Conservation (phyloP, 1,140 invertebrate genomes). For the Brachionus asplanchnoidis region DNA sequence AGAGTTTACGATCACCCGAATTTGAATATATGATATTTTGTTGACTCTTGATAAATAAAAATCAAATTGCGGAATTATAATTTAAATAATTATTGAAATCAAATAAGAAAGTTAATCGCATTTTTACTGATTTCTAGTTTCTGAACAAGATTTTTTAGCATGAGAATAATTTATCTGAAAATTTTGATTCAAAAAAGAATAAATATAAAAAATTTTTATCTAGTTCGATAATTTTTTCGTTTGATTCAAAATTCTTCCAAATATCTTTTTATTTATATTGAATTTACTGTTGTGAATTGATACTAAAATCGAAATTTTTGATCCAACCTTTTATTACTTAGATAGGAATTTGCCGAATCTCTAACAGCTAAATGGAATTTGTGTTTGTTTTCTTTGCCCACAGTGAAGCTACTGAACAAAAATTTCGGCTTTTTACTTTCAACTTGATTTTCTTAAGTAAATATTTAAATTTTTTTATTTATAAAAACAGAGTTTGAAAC, state of each 20-base stretch:
- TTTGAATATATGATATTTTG: neutral
- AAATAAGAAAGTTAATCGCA: neutral
- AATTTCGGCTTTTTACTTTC: neutral
- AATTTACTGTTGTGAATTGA: neutral
- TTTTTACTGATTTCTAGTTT: neutral
- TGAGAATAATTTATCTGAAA: neutral
- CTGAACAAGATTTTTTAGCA: neutral
- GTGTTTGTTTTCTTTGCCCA: neutral
- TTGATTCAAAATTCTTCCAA: neutral
- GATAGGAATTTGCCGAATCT: neutral
- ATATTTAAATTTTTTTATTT: neutral
- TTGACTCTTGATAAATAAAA: neutral
- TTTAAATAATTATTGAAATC: neutral
- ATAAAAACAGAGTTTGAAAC: neutral
- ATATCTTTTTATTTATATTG: neutral
- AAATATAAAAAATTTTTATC: neutral
- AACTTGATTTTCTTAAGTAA: neutral
- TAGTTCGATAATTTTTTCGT: neutral
- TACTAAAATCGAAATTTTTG: neutral
- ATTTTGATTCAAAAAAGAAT: neutral
- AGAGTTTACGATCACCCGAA: neutral
- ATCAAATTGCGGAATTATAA: neutral
- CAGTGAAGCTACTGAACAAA: neutral
- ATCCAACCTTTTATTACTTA: neutral
- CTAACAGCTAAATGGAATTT: neutral